Evolutionary conservation across 2,113 vertebrate genomes (phyloP).

Genomic region (Sapayoa aenigma): DNA sequence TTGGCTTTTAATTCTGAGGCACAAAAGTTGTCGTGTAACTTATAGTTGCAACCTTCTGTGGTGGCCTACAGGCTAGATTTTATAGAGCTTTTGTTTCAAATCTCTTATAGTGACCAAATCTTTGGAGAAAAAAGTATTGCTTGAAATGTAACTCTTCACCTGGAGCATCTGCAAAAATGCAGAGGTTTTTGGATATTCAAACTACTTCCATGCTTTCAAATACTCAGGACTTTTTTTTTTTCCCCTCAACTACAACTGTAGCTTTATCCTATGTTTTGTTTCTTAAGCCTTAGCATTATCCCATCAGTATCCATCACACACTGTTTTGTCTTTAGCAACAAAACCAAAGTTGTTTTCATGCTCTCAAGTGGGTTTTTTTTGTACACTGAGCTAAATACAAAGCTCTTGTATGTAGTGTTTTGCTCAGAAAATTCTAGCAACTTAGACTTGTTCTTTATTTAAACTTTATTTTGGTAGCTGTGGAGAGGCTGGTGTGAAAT

Average conservation of each 20-base stretch:
- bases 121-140: neutral
- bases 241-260: neutral
- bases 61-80: neutral
- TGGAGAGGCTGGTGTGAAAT: neutral
- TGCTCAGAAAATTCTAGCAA: neutral
- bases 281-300: neutral
- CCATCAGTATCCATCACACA: neutral
- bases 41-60: neutral
- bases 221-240: constrained; percentile 28
- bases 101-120: constrained; percentile 23
- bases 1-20: neutral
- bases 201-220: neutral
- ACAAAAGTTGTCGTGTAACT: neutral
- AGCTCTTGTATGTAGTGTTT: neutral
- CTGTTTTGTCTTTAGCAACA: constrained; percentile 3
- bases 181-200: neutral
- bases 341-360: constrained; percentile 39
- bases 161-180: neutral
- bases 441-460: neutral
- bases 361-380: neutral
- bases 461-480: neutral
- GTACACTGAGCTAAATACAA: neutral
- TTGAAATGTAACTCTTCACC: neutral
- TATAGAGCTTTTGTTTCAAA: neutral
- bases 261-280: constrained; percentile 23